A percentile compares a stretch with the other conserved stretches of the same genome.
Evolutionary conservation across 2,113 vertebrate species (phyloP).

Genomic region (Xenus cinereus): DNA sequence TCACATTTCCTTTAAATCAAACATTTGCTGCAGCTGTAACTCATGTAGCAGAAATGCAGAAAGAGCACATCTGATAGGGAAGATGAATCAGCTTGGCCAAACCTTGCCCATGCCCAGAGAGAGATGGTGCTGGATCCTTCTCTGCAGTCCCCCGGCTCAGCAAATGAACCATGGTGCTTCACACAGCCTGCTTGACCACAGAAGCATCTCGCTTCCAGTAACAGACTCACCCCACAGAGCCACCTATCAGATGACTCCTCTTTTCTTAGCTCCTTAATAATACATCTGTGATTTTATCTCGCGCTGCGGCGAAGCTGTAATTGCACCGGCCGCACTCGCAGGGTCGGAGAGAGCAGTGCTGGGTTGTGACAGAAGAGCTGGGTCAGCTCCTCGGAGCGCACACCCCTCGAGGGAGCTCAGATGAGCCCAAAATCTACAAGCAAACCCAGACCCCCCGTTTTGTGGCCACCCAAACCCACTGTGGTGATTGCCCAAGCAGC

Average conservation of each 20-base stretch:
- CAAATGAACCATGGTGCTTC: accelerated
- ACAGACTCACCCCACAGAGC: not conserved
- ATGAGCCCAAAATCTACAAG: not conserved
- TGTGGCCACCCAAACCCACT: not conserved
- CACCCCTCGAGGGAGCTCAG: not conserved
- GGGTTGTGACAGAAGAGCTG: not conserved
- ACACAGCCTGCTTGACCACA: not conserved
- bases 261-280: not conserved
- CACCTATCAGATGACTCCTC: not conserved
- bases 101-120: accelerated
- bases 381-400: not conserved
- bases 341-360: accelerated
- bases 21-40: not conserved
- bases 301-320: accelerated
- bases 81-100: not conserved
- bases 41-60: not conserved
- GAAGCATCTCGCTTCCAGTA: not conserved
- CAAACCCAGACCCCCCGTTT: not conserved
- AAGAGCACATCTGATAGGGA: not conserved
- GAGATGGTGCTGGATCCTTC: not conserved
- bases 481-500: not conserved
- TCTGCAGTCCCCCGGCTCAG: not conserved
- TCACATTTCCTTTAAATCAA: not conserved
- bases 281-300: accelerated
- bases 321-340: accelerated